Base-by-base conservation (phyloP, 2,888 invertebrate species). In the Lydus trimaculatus region DNA sequence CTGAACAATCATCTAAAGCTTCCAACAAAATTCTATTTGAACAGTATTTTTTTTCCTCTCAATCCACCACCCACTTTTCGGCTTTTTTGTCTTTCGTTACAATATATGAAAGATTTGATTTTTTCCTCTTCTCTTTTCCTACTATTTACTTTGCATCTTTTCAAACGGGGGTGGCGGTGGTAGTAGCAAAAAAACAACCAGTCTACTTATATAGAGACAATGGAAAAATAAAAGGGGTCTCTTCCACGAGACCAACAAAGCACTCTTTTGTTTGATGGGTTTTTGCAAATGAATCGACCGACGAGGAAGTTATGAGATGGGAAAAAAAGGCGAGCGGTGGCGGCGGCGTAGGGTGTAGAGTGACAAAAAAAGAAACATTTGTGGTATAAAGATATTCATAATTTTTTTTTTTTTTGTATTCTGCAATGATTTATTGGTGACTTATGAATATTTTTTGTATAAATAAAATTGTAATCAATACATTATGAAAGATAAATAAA, bases 401-500 rank as follows among this genome's bases (percentile, higher is more conserved):
- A 63, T 43, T 28, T 48, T 31, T 36, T 23, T n/a, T n/a, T n/a
- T n/a, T n/a, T n/a, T n/a, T n/a, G n/a, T n/a, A n/a, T n/a, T n/a
- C n/a, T n/a, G n/a, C 20, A 15, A 58, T 63, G 33, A 63, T 36
- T 60, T 60, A 60, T 60, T n/a, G 33, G 5, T 39, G 36, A 13
- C 8, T 31, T 61, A 36, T 61, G 23, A 13, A 28, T 61, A 36
- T 36, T 11, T 58, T n/a, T 31, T 31, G 28, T 23, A 31, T 59
- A 3, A 43, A 43, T 17, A n/a, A 43, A 2, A 43, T 0, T 23
- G 23, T 23, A 52, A 33, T 59, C 59, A 33, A 31, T 31, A 31
- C 33, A 20, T 23, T 33, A n/a, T n/a, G 39, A n/a, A 23, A 61
- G 20, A 39, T 13, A 61, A 17, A 36, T 61, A 33, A 31, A 20